Evolutionary conservation across 2,113 vertebrate species (phyloP).

Genomic region (Syrmaticus mikado): DNA sequence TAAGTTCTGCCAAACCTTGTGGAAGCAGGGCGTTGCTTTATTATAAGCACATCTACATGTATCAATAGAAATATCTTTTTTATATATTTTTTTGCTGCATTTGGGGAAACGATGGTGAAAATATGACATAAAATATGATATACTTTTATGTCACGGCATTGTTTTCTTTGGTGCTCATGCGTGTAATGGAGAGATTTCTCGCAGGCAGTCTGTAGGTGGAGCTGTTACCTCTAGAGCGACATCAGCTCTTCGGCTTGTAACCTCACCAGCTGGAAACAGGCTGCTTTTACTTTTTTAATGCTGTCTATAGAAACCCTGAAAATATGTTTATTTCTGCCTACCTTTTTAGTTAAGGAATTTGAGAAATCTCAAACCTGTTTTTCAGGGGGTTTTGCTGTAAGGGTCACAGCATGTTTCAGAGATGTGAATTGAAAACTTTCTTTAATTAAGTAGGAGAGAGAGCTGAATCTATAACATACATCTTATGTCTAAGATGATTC

Average conservation of each 20-base stretch:
- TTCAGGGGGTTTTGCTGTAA: background rate
- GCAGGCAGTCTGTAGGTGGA: background rate
- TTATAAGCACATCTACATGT: background rate
- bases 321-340: background rate
- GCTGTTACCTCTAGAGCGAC: background rate
- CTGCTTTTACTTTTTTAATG: background rate
- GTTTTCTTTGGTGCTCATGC: background rate
- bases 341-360: background rate
- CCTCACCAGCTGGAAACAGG: background rate
- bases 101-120: background rate
- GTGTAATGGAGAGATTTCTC: background rate
- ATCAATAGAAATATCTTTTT: background rate
- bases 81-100: fast-evolving
- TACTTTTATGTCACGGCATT: background rate
- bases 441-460: background rate
- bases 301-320: background rate
- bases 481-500: background rate
- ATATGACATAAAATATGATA: fast-evolving
- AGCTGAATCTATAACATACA: background rate
- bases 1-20: background rate
- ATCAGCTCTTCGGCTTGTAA: background rate
- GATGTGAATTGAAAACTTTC: background rate
- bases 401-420: background rate
- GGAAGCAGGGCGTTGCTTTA: background rate
- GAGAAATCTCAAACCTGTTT: background rate